phyloP scores from a whole-genome alignment of 2,113 vertebrate genomes.

The Chaetodon trifascialis region DNA sequence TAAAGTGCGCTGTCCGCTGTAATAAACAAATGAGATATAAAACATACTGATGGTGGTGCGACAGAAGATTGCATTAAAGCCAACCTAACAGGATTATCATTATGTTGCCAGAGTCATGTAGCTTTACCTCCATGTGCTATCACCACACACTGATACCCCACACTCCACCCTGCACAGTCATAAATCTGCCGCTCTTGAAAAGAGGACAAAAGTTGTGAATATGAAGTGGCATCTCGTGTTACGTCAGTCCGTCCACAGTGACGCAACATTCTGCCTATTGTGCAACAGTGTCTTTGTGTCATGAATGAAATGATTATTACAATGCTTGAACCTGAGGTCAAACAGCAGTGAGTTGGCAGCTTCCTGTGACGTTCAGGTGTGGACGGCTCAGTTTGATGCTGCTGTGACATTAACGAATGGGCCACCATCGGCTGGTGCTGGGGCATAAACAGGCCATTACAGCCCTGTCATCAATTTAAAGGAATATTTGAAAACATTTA shows the following conservation, averaged over 20 bases:
- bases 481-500: background rate
- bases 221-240: conserved; percentile 1
- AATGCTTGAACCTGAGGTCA: background rate
- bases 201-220: background rate
- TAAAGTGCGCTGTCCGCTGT: no score
- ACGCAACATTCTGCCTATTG: conserved; percentile 4
- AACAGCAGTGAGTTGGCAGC: background rate
- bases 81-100: background rate
- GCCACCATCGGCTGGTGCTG: background rate
- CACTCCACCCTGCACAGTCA: no score
- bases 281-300: background rate
- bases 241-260: background rate
- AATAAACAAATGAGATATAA: background rate
- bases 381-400: background rate
- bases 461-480: background rate
- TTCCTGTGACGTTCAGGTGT: background rate
- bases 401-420: background rate
- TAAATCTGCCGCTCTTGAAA: background rate
- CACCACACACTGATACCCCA: background rate
- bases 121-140: background rate
- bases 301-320: conserved; percentile 10
- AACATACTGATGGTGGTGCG: background rate
- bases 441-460: conserved; percentile 19
- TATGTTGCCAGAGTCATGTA: background rate
- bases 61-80: background rate